phyloP scores from a whole-genome alignment of 2,113 vertebrate genomes.

The Elachura formosa region DNA sequence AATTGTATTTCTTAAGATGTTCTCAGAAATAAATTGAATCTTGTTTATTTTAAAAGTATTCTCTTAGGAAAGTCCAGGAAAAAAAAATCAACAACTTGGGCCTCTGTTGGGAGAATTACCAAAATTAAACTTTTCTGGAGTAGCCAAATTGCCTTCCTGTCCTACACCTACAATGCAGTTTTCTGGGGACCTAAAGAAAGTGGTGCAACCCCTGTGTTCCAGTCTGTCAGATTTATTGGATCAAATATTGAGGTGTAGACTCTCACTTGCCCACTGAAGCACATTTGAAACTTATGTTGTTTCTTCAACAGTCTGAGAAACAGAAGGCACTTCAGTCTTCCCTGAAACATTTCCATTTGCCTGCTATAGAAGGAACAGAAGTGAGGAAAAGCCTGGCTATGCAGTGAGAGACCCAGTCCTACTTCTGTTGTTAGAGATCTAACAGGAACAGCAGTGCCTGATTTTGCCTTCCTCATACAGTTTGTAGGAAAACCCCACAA shows the following conservation, averaged over 20 bases:
- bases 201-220: constrained; percentile 59
- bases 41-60: constrained; percentile 61
- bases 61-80: constrained; percentile 54
- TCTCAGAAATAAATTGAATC: neutral
- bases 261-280: neutral
- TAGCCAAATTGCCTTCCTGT: constrained; percentile 54
- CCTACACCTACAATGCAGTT: constrained; percentile 52
- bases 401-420: neutral
- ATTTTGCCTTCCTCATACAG: neutral
- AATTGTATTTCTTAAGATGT: neutral
- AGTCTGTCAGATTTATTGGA: constrained; percentile 69
- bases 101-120: constrained; percentile 68
- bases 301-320: constrained; percentile 73
- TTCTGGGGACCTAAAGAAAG: neutral
- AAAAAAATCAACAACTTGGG: constrained; percentile 26
- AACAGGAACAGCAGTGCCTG: neutral
- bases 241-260: constrained; percentile 69
- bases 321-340: constrained; percentile 59
- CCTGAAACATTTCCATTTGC: constrained; percentile 72
- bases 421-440: neutral
- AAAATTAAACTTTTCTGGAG: constrained; percentile 62
- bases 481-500: neutral
- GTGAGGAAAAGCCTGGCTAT: neutral
- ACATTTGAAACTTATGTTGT: neutral
- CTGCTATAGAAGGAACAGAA: constrained; percentile 68